These are phyloP conservation scores for Chrysaora quinquecirrha DNA, from an alignment of 30 jellyfish, hydroid and myxozoan genomes.

Conservation along the genomic window DNA sequence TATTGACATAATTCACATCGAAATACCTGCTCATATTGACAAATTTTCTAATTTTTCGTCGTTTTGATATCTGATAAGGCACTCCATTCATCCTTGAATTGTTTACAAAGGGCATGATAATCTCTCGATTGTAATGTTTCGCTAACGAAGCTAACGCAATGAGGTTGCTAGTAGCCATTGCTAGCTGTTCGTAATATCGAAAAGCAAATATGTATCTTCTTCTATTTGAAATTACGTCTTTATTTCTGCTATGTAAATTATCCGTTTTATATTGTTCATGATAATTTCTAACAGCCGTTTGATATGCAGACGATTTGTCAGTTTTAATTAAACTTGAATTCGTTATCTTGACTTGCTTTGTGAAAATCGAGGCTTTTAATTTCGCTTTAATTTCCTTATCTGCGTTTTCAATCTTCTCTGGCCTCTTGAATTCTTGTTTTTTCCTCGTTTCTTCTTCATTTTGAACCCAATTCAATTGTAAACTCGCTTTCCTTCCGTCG, in stretches of 20 bases:
- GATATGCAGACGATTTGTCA: not conserved
- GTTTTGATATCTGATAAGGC: conserved; percentile 34
- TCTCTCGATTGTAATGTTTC: conserved; percentile 62
- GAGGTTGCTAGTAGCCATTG: conserved; percentile 84
- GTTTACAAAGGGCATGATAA: conserved; percentile 89
- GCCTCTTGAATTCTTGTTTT: not conserved
- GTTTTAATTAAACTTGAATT: not conserved
- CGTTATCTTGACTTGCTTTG: not conserved
- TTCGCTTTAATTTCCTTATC: conserved; percentile 2
- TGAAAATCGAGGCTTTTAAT: not conserved
- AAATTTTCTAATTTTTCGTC: conserved; percentile 26
- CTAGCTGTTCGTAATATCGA: conserved; percentile 92
- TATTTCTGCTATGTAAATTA: not conserved
- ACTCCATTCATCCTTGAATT: conserved; percentile 94
- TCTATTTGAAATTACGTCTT: not conserved
- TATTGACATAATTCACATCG: conserved; percentile 65
- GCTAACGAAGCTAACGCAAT: conserved; percentile 89
- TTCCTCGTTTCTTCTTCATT: not conserved
- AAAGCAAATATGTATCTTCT: conserved; percentile 68
- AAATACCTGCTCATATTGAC: conserved; percentile 73
- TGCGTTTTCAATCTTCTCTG: not conserved
- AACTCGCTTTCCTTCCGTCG: conserved; percentile 20
- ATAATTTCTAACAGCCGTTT: not conserved
- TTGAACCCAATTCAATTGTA: conserved; percentile 48
- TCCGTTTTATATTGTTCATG: not conserved